Percentiles rank a stretch among this genome's conserved stretches.
Conservation (phyloP, 53 echinoderm and acorn worm genomes). For the Patiria pectinifera region DNA sequence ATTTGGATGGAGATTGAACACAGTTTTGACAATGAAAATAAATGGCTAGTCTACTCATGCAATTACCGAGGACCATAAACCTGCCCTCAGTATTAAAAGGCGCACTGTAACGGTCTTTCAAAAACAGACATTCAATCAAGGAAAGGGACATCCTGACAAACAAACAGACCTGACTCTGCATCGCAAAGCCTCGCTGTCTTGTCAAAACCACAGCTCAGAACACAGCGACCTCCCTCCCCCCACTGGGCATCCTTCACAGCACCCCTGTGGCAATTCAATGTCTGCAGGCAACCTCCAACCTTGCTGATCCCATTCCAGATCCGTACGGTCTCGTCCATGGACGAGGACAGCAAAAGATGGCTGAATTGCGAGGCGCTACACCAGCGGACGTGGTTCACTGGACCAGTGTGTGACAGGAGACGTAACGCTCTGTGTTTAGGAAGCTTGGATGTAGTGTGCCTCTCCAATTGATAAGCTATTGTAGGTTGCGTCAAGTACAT, state of each 20-base stretch:
- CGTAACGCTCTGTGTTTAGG: slow-evolving; percentile 30
- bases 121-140: not conserved
- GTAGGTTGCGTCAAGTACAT: slow-evolving; percentile 40
- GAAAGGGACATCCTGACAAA: not conserved
- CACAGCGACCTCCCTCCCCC: slow-evolving; percentile 71
- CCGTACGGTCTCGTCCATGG: slow-evolving; percentile 85
- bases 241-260: slow-evolving; percentile 93
- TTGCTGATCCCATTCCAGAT: slow-evolving; percentile 66
- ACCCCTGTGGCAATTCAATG: slow-evolving; percentile 78
- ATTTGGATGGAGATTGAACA: too few species aligned
- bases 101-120: too few species aligned
- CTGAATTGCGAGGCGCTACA: slow-evolving; percentile 73
- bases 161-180: slow-evolving; percentile 77
- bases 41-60: too few species aligned
- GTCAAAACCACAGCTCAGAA: slow-evolving; percentile 95
- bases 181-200: slow-evolving; percentile 87
- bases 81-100: too few species aligned
- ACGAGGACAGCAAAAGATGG: slow-evolving; percentile 83
- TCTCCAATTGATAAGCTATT: slow-evolving; percentile 27
- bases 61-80: too few species aligned
- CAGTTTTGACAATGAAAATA: too few species aligned
- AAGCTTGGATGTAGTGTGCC: slow-evolving; percentile 33
- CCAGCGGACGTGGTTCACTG: slow-evolving; percentile 86
- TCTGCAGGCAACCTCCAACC: slow-evolving; percentile 78
- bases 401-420: slow-evolving; percentile 57